Conservation (phyloP, 2,113 vertebrate species). For the Calypte anna region DNA sequence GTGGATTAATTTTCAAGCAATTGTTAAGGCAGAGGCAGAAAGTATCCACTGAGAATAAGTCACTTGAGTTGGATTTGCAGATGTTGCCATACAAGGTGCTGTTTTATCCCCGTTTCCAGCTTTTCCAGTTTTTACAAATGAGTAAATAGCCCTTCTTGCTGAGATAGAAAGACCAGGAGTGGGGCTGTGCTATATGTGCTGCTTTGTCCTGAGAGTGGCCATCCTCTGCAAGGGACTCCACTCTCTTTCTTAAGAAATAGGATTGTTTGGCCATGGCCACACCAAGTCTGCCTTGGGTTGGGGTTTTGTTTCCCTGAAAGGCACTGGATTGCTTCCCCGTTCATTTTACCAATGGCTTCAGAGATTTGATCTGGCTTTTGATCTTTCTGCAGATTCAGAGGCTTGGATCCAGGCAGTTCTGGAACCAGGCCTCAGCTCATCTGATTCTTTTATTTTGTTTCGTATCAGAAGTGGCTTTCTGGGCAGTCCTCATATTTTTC, state of each 20-base stretch:
- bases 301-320: constrained; percentile 10
- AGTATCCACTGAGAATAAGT: neutral
- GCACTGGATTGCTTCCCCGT: neutral
- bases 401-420: neutral
- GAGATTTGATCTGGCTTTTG: neutral
- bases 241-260: neutral
- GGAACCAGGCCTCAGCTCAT: neutral
- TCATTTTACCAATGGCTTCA: constrained; percentile 5
- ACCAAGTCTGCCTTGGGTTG: neutral
- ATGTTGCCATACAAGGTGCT: neutral
- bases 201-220: neutral
- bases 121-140: neutral
- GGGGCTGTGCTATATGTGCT: neutral
- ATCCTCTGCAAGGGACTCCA: neutral
- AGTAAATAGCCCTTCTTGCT: neutral
- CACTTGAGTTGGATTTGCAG: neutral
- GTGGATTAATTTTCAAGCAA: neutral
- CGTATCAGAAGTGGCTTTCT: neutral
- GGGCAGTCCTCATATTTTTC: neutral
- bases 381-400: neutral
- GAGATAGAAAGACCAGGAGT: neutral
- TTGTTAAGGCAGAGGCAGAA: neutral
- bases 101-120: neutral
- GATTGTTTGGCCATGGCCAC: neutral
- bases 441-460: neutral